Conservation (phyloP, 2,113 vertebrate genomes). For the Suricata suricatta region DNA sequence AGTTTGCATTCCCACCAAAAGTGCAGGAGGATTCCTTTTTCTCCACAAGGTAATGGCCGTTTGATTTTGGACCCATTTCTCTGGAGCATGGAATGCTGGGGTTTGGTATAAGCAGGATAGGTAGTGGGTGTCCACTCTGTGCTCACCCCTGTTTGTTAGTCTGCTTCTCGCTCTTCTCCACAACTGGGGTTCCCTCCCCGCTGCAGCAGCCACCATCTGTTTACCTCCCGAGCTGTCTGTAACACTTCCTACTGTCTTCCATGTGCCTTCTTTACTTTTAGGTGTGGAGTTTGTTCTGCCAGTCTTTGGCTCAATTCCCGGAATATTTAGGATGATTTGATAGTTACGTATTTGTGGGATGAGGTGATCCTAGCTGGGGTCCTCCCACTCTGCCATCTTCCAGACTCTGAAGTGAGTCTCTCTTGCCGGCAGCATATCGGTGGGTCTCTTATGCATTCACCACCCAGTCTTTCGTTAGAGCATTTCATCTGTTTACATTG, state of each 20-base stretch:
- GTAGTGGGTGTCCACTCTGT: neutral
- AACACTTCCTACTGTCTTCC: neutral
- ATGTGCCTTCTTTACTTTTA: neutral
- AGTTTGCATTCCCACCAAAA: neutral
- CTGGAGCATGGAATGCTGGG: neutral
- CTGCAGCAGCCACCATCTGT: neutral
- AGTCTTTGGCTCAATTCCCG: neutral
- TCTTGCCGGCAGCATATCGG: neutral
- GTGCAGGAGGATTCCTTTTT: neutral
- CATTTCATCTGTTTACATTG: neutral
- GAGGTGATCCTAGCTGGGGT: neutral
- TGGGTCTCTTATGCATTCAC: neutral
- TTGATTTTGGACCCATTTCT: too few relatives aligned
- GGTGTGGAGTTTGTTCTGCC: neutral
- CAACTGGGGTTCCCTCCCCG: neutral
- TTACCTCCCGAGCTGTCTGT: neutral
- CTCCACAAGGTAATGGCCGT: neutral
- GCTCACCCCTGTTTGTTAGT: neutral
- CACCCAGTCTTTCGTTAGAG: neutral
- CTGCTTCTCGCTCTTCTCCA: neutral
- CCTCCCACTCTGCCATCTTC: neutral
- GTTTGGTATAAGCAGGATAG: neutral
- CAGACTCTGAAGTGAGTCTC: neutral
- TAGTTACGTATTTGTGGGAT: neutral
- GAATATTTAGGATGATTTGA: neutral